phyloP scores from a whole-genome alignment of 2,113 vertebrate species.

The Illadopsis cleaveri region DNA sequence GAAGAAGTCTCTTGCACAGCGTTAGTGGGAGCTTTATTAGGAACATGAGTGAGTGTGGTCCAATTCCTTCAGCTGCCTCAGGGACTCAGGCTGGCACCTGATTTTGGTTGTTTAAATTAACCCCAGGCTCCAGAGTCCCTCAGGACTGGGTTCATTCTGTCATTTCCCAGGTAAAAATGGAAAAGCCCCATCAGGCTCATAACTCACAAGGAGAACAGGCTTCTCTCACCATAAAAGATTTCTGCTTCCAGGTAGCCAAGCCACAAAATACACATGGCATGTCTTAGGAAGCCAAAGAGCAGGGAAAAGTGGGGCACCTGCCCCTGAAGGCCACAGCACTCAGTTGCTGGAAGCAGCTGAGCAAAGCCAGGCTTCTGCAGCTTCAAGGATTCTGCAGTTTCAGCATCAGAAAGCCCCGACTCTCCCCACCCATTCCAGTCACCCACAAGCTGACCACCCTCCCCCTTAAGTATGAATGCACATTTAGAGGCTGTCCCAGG shows the following conservation, averaged over 20 bases:
- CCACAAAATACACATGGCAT: neutral
- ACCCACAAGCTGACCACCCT: neutral
- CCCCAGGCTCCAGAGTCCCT: neutral
- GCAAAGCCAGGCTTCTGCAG: neutral
- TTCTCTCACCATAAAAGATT: neutral
- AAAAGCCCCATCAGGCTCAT: neutral
- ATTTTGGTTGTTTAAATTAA: neutral
- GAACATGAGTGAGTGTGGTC: neutral
- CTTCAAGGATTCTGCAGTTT: neutral
- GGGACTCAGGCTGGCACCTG: neutral
- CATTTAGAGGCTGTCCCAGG: neutral
- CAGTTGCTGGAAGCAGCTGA: neutral
- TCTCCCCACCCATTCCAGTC: neutral
- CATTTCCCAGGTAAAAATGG: neutral
- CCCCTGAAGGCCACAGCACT: neutral
- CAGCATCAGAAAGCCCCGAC: neutral
- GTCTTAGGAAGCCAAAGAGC: neutral
- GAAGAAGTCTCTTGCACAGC: neutral
- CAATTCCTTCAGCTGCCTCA: neutral
- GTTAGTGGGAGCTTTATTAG: neutral
- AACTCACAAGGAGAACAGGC: neutral
- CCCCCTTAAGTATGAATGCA: accelerated
- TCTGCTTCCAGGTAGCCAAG: neutral
- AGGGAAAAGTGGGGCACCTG: neutral
- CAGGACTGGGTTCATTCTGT: neutral